These are phyloP conservation scores for Prionchulus punctatus DNA, from an alignment of 2,888 invertebrate species.

Conservation along the genomic window DNA sequence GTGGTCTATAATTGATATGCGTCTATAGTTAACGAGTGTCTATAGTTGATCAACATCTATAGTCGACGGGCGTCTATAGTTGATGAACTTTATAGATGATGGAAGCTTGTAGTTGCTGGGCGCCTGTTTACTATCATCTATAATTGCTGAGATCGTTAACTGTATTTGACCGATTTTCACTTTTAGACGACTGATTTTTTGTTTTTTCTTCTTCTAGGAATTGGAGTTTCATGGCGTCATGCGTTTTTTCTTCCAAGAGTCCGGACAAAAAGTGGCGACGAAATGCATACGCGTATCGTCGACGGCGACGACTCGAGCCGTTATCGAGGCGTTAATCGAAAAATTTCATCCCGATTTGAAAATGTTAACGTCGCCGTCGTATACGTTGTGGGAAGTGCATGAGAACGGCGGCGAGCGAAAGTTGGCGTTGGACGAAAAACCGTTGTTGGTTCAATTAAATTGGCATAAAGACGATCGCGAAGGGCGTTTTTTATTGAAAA, in stretches of 20 bases:
- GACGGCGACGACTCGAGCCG: slow-evolving; percentile 84
- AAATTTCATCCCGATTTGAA: slow-evolving; percentile 99
- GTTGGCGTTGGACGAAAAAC: slow-evolving; percentile 76
- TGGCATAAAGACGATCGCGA: slow-evolving; percentile 98
- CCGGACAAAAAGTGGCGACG: slow-evolving; percentile 92
- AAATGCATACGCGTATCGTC: slow-evolving; percentile 96
- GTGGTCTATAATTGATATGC: too few relatives aligned
- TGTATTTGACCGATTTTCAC: too few relatives aligned
- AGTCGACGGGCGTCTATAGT: too few relatives aligned
- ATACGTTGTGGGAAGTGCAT: slow-evolving; percentile 54
- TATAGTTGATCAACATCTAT: too few relatives aligned
- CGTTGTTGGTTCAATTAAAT: slow-evolving; percentile 85
- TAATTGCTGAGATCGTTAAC: not conserved
- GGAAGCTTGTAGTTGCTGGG: too few relatives aligned
- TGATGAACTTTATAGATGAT: too few relatives aligned
- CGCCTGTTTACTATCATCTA: not conserved
- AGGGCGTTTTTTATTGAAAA: slow-evolving; percentile 80
- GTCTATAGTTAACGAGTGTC: too few relatives aligned
- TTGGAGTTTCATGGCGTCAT: slow-evolving; percentile 97
- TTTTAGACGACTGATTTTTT: not conserved
- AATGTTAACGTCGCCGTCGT: slow-evolving; percentile 57
- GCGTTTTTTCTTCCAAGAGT: slow-evolving; percentile 98
- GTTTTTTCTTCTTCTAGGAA: slow-evolving; percentile 48
- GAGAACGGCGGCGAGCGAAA: slow-evolving; percentile 68
- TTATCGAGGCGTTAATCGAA: slow-evolving; percentile 89